Conservation (phyloP, 1,140 invertebrate species). For the Sarcophaga bullata region DNA sequence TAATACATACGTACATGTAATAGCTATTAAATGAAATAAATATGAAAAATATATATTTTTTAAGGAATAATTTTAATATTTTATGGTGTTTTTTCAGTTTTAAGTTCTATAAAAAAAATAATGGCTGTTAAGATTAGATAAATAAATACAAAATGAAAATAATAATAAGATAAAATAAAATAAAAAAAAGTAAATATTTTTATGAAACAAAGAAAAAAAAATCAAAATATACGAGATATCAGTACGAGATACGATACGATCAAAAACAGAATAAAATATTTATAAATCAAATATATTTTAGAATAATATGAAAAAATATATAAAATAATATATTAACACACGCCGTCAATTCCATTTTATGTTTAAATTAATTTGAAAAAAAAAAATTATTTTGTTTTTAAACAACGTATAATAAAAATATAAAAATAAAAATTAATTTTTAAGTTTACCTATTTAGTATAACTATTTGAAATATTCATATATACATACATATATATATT, state of each 20-base stretch:
- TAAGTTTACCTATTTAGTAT: too few species aligned
- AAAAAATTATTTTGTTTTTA: too few species aligned
- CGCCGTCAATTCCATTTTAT: slow-evolving; percentile 16
- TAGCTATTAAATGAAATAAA: background rate
- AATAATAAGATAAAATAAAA: background rate
- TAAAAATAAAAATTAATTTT: background rate
- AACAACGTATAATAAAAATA: background rate
- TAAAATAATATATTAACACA: background rate
- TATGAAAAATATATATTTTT: background rate
- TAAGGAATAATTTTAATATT: background rate
- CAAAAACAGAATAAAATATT: background rate
- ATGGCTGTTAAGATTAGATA: slow-evolving; percentile 24
- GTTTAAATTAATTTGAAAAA: background rate
- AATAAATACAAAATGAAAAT: background rate
- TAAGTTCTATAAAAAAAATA: background rate
- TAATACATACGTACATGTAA: background rate
- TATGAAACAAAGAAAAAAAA: background rate
- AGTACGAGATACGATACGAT: too few species aligned
- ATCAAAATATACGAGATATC: too few species aligned
- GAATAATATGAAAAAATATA: background rate
- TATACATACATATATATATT: background rate
- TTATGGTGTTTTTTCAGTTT: background rate
- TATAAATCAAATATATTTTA: background rate
- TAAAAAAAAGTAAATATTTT: background rate
- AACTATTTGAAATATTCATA: too few species aligned